Evolutionary conservation across 2,888 invertebrate genomes (phyloP).

Genomic region (Laspeyria flexula): DNA sequence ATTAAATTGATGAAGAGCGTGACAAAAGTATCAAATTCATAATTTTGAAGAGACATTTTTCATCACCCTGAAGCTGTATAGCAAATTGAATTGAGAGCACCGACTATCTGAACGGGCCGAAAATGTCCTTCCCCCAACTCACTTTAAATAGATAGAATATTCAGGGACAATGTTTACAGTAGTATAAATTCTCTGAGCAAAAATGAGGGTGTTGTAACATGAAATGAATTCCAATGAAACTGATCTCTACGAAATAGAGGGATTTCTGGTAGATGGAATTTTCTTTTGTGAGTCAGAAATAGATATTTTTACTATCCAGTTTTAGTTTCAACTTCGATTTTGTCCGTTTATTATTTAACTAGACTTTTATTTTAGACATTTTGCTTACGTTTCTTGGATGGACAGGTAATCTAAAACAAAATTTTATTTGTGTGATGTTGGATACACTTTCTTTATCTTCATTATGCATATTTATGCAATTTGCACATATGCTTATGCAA

Average conservation of each 20-base stretch:
- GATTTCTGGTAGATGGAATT: constrained; percentile 11
- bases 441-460: background rate
- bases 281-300: constrained; percentile 7
- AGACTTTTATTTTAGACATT: background rate
- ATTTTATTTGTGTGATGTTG: too few species aligned
- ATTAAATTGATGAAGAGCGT: constrained; percentile 77
- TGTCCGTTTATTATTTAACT: too few species aligned
- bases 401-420: too few species aligned
- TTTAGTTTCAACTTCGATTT: background rate
- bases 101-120: constrained; percentile 52
- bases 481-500: too few species aligned
- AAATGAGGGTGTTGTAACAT: constrained; percentile 30
- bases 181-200: constrained; percentile 35
- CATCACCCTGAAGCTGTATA: constrained; percentile 67
- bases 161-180: constrained; percentile 29
- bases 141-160: constrained; percentile 39
- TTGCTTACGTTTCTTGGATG: background rate
- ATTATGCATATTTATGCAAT: constrained; percentile 16
- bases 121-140: constrained; percentile 40
- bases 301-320: background rate
- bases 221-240: constrained; percentile 37
- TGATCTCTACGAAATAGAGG: constrained; percentile 13
- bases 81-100: constrained; percentile 75
- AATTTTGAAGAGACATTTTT: constrained; percentile 80
- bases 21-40: constrained; percentile 75